phyloP scores from a whole-genome alignment of 2,113 vertebrate species.

The Plecotus auritus region DNA sequence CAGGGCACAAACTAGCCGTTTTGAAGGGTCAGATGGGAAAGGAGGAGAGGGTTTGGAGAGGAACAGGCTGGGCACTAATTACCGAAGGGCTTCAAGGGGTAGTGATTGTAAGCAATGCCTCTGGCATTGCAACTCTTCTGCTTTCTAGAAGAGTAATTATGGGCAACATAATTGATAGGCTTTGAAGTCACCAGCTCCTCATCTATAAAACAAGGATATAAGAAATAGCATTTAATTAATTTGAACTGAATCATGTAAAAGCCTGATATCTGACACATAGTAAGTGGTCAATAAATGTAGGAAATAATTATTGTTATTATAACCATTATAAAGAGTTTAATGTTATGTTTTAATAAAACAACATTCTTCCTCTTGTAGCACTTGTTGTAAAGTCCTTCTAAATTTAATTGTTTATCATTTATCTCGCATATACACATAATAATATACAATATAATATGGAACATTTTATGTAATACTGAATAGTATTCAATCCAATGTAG shows the following conservation, averaged over 20 bases:
- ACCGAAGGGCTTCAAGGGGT: not conserved
- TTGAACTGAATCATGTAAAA: not conserved
- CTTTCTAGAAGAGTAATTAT: not conserved
- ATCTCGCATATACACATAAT: not conserved
- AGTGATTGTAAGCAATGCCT: not conserved
- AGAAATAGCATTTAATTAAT: not conserved
- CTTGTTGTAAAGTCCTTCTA: not conserved
- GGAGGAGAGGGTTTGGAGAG: not conserved
- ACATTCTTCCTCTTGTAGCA: not conserved
- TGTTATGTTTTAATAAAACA: not conserved
- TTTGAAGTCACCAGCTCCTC: not conserved
- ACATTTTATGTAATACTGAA: not conserved
- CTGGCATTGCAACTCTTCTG: not conserved
- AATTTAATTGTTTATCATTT: not conserved
- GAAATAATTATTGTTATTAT: not conserved
- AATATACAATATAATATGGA: not conserved
- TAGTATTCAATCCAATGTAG: not conserved
- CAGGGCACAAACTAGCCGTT: no score
- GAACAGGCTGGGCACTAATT: not conserved
- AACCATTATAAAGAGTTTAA: not conserved
- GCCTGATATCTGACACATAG: not conserved
- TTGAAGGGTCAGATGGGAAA: not conserved
- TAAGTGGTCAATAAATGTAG: not conserved
- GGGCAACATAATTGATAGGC: not conserved
- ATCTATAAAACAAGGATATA: not conserved